A percentile compares a stretch with the other conserved stretches of the same genome.
These are phyloP conservation scores for Chrysocyon brachyurus DNA, from an alignment of 2,797 vertebrate genomes.

Conservation along the genomic window DNA sequence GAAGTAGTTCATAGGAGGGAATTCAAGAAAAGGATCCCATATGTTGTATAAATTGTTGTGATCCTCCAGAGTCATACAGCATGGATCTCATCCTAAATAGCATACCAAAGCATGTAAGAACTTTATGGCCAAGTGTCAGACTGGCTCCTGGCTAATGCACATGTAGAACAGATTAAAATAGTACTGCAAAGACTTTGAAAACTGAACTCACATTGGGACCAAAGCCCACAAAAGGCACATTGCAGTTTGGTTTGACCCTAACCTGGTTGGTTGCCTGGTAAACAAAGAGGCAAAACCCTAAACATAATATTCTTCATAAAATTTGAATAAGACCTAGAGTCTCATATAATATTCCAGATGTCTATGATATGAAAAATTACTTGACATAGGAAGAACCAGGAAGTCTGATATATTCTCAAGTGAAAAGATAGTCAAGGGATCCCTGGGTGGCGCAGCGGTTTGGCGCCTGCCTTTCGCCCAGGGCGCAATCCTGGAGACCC, in stretches of 20 bases:
- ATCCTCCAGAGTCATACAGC: background rate
- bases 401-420: constrained; percentile 51
- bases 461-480: too few species aligned
- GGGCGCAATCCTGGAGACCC: too few species aligned
- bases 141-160: background rate
- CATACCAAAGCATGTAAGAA: background rate
- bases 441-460: too few species aligned
- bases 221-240: background rate
- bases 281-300: background rate
- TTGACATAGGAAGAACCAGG: constrained; percentile 56
- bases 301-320: background rate
- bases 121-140: background rate
- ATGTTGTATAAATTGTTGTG: background rate
- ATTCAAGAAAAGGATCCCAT: background rate
- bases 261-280: background rate
- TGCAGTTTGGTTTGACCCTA: background rate
- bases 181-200: background rate
- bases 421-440: constrained; percentile 31
- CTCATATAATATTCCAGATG: constrained; percentile 43
- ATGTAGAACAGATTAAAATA: background rate
- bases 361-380: constrained; percentile 50
- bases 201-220: background rate
- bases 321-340: constrained; percentile 42
- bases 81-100: background rate
- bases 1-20: background rate